A percentile compares a stretch with the other conserved stretches of the same genome.
Conservation (phyloP, 1,140 invertebrate species). For the Drosophila murphyi region DNA sequence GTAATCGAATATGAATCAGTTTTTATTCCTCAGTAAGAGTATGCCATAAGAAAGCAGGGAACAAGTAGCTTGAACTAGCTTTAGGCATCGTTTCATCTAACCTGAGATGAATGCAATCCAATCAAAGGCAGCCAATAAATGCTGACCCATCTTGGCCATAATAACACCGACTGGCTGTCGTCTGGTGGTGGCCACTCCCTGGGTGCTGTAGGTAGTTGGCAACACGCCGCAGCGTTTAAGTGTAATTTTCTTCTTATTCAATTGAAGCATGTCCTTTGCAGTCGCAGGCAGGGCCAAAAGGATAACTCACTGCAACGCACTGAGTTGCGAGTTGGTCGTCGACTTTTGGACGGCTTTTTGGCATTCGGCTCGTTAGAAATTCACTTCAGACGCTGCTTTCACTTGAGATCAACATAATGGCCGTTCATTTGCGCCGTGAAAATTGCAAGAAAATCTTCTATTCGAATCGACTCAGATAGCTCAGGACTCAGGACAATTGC, state of each 20-base stretch:
- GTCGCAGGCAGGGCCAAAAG: constrained; percentile 27
- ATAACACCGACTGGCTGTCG: neutral
- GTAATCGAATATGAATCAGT: too few relatives aligned
- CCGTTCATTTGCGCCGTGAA: constrained; percentile 74
- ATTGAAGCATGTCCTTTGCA: constrained; percentile 81
- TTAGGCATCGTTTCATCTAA: neutral
- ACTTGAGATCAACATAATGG: constrained; percentile 81
- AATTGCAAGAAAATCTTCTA: constrained; percentile 75
- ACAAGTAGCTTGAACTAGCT: neutral
- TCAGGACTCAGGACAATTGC: constrained; percentile 70
- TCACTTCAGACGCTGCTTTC: constrained; percentile 77
- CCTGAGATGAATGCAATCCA: constrained; percentile 55
- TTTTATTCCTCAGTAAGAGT: too few relatives aligned
- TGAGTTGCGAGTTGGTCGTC: constrained; percentile 36
- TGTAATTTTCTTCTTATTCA: constrained; percentile 82
- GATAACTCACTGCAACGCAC: constrained; percentile 71
- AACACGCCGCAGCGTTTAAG: constrained; percentile 78
- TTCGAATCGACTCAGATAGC: constrained; percentile 53
- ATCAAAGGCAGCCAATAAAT: constrained; percentile 52
- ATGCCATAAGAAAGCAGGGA: too few relatives aligned
- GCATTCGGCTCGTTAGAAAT: constrained; percentile 69
- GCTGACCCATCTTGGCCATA: constrained; percentile 26
- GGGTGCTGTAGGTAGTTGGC: constrained; percentile 29
- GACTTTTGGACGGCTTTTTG: constrained; percentile 8
- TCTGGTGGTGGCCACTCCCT: neutral